Evolutionary conservation across 2,113 vertebrate species (phyloP), one percentile per base, ranked within the genome.

Genomic region (Seriola quinqueradiata): DNA sequence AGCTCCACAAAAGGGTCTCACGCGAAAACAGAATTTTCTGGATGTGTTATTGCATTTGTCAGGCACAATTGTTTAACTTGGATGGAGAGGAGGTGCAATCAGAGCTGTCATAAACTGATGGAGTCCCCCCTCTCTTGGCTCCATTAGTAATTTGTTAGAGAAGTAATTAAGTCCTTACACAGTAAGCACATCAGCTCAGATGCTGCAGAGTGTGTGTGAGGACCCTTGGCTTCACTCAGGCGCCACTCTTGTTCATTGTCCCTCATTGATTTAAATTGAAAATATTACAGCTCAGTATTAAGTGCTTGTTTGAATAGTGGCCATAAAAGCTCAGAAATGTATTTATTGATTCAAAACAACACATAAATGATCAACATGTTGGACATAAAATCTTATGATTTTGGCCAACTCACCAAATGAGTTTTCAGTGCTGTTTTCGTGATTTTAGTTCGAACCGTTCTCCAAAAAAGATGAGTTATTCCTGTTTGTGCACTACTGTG

Each of bases 81-180:
- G 92, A 94, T 88, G 84, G 79, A 90, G 81, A 79, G 66, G 76
- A 79, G 61, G 70, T 86, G 88, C 87, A 93, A 93, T 94, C 91
- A 93, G 66, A 77, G 86, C 89, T 90, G 93, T 94, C 92, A 93
- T 90, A 91, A 94, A 93, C 89, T 81, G 92, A 93, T 90, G 86
- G 88, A 89, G 89, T 91, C 87, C 84, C 85, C 79, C 79, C 78
- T 81, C 85, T 82, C 80, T 78, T 75, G 80, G 81, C 78, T 82
- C 73, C 82, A 84, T 93, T 86, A 86, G 88, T 78, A 80, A 83
- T 94, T 93, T 92, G 89, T 91, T 87, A 83, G 80, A 90, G 82
- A 64, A 74, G 89, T 92, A 93, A 92, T 92, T 90, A 93, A 86
- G 88, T 84, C 84, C 83, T 90, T 69, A 77, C 75, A 81, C 83